phyloP scores from a whole-genome alignment of 2,888 invertebrate genomes.

The Parnassius glacialis region DNA sequence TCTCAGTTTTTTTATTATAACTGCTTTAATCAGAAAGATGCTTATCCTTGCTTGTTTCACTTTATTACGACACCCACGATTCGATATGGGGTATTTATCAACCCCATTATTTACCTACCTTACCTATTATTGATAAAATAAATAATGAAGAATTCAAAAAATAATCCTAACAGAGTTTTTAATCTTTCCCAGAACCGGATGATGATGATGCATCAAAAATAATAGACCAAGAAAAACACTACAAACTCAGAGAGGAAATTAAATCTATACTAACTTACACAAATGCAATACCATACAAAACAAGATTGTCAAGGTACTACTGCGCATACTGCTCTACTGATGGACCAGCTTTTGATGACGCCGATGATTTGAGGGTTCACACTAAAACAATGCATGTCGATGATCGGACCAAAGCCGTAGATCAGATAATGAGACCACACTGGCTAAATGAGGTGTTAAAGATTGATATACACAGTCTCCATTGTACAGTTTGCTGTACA shows the following conservation, averaged over 20 bases:
- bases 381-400: constrained; percentile 40
- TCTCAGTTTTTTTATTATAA: no score
- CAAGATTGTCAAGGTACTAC: constrained; percentile 39
- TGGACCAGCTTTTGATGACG: constrained; percentile 41
- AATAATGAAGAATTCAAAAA: background rate
- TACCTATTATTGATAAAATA: no score
- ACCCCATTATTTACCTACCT: no score
- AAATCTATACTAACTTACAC: constrained; percentile 48
- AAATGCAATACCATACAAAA: constrained; percentile 57
- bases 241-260: constrained; percentile 46
- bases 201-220: constrained; percentile 17
- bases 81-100: no score
- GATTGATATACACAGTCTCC: constrained; percentile 49
- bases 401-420: constrained; percentile 38
- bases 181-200: constrained; percentile 21
- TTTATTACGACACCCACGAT: no score
- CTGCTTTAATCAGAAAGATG: no score
- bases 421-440: constrained; percentile 49
- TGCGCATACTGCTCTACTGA: constrained; percentile 55
- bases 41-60: no score
- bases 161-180: background rate
- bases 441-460: constrained; percentile 55
- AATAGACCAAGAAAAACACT: constrained; percentile 29
- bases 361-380: constrained; percentile 48
- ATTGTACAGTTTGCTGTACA: constrained; percentile 46